These are phyloP conservation scores for Cryptosula pallasiana DNA, from an alignment of 2,888 invertebrate species.

Conservation along the genomic window DNA sequence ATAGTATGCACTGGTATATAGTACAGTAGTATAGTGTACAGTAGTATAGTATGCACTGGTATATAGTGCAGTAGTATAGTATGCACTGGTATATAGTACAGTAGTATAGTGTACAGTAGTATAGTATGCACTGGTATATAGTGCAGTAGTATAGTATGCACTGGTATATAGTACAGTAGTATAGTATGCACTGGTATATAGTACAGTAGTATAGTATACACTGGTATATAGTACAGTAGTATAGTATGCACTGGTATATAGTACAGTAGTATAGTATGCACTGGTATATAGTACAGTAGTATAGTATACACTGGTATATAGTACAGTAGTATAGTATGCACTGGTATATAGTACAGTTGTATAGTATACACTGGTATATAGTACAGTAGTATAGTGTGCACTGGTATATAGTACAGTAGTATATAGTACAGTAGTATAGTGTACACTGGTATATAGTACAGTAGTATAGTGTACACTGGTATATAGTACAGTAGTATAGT, in stretches of 20 bases:
- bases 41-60: neutral
- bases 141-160: neutral
- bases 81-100: neutral
- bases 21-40: neutral
- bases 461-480: no score
- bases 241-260: neutral
- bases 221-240: neutral
- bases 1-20: neutral
- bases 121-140: neutral
- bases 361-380: neutral
- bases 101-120: neutral
- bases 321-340: neutral
- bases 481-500: neutral
- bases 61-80: neutral
- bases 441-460: no score
- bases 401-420: no score
- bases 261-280: neutral
- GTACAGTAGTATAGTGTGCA: no score
- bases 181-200: neutral
- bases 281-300: neutral
- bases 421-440: no score
- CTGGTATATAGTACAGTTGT: neutral
- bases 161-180: neutral
- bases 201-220: neutral
- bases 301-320: neutral